Evolutionary conservation across 2,797 vertebrate species (phyloP), one percentile per base, ranked within the genome.

Genomic region (Capromys pilorides): DNA sequence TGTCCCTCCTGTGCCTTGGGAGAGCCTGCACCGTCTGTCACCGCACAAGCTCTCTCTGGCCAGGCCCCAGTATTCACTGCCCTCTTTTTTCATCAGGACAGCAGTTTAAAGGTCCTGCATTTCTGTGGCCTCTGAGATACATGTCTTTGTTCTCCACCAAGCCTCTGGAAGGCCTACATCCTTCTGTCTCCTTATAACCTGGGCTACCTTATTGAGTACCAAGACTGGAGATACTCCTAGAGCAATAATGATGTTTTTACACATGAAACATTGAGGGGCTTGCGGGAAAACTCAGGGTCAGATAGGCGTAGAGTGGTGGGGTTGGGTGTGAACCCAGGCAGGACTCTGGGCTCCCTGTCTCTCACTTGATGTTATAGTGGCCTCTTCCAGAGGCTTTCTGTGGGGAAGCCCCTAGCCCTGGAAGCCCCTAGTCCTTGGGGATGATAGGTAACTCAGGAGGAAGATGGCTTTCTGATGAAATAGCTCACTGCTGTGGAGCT

Each of bases 131-230:
- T 91, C 71, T 83, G 73, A 51, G 51, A 45, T 81, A 91, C 57
- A 82, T 45, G 62, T 82, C 96, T 97, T 97, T 97, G 94, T 97
- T 81, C 96, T 96, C 79, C 91, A 85, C 83, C 89, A 71, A 61
- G 95, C 89, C 83, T 88, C 93, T 93, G 77, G 26, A 71, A 92
- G 85, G 96, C 96, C 10, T 88, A 8, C n/a, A 86, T 41, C 94
- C 88, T 92, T 92, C 69, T 78, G 88, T 82, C 75, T 93, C 39
- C 45, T 88, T 69, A 85, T 80, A 71, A 90, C 88, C 62, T 83
- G 62, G 64, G 59, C n/a, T 95, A 28, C 45, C 81, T 49, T 93
- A 95, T 22, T 86, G 96, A 84, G 85, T 78, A 33, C 51, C 41
- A 41, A 51, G 81, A 18, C 45, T 49, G 33, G 45, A 89, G 62